Evolutionary conservation across 2,888 invertebrate genomes (phyloP), one percentile per base, ranked within the genome.

Genomic region (Philonicus albiceps): DNA sequence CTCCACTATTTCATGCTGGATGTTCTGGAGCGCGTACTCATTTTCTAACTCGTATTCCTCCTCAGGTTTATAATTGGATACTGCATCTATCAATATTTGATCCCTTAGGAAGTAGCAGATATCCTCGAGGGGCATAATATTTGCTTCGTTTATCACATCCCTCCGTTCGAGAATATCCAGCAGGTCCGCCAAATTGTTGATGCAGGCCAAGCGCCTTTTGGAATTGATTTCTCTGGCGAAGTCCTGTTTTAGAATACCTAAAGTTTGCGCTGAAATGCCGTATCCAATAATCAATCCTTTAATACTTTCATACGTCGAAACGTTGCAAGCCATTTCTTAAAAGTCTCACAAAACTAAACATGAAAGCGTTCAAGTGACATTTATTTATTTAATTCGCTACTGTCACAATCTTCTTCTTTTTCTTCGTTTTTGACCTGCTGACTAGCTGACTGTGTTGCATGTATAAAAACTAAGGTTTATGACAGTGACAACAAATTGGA

Each of bases 101-200:
- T 89, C 88, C 1, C 81, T 86, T 0, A 87, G 87, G 30, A 87
- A 76, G 81, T 84, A 85, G 1, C 88, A 88, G n/a, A 92, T 78
- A 1, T 85, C 85, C 1, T 88, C 88, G 0, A 92, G 72, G 0
- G 89, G 89, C 2, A 90, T 89, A 3, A 92, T 88, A 73, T 91
- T 90, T 3, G 88, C 83, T 86, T 91, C 90, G 1, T 88, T 89
- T 0, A 92, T 88, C 0, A 87, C 83, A 86, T 91, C 91, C 16
- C 87, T 87, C 0, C 90, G 86, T 83, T 92, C 91, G 37, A 92
- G 86, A 13, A 89, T 89, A 80, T 91, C 91, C 2, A 92, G 88
- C 1, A 92, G 84, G 13, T 91, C 91, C 0, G 76, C 76, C 0
- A 90, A 76, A 0, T 87, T 88, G 0, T 86, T 86, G 7, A 92